Evolutionary conservation across 2,888 invertebrate genomes (phyloP).

Genomic region (Stomorhina lunata): DNA sequence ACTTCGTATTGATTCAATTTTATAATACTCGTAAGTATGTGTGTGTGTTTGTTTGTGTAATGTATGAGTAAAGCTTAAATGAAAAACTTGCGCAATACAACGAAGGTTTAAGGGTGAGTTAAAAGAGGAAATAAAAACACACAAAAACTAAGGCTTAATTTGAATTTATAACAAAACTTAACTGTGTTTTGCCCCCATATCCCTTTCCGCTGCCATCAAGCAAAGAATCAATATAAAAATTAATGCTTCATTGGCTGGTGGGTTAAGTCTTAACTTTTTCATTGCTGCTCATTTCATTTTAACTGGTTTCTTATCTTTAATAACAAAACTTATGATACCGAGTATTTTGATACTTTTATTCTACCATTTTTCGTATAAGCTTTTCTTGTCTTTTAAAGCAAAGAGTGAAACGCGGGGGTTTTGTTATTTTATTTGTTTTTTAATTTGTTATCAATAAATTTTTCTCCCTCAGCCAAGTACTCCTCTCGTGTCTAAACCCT

Average conservation of each 20-base stretch:
- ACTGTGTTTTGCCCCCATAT: no score
- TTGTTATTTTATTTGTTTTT: not conserved
- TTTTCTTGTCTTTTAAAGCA: conserved; percentile 46
- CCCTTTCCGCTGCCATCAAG: conserved; percentile 6
- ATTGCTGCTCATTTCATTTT: not conserved
- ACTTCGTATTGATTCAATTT: not conserved
- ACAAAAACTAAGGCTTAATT: conserved; percentile 58
- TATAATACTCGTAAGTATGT: not conserved
- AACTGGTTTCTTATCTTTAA: conserved; percentile 49
- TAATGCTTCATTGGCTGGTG: conserved; percentile 14
- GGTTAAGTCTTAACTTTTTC: conserved; percentile 12
- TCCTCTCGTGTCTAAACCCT: not conserved
- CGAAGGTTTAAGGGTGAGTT: conserved; percentile 53
- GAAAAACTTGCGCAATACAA: conserved; percentile 59
- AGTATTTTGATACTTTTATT: not conserved
- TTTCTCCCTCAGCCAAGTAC: not conserved
- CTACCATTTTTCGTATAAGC: conserved; percentile 18
- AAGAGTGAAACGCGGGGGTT: not conserved
- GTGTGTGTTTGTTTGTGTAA: no score
- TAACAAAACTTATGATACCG: conserved; percentile 40
- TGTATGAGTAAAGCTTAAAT: conserved; percentile 60
- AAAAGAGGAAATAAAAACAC: conserved; percentile 29
- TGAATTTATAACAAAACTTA: conserved; percentile 12
- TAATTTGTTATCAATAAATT: conserved; percentile 24
- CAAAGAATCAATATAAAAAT: conserved; percentile 39